Evolutionary conservation across 2,113 vertebrate genomes (phyloP), one percentile per base, ranked within the genome.

Genomic region (Cromileptes altivelis): DNA sequence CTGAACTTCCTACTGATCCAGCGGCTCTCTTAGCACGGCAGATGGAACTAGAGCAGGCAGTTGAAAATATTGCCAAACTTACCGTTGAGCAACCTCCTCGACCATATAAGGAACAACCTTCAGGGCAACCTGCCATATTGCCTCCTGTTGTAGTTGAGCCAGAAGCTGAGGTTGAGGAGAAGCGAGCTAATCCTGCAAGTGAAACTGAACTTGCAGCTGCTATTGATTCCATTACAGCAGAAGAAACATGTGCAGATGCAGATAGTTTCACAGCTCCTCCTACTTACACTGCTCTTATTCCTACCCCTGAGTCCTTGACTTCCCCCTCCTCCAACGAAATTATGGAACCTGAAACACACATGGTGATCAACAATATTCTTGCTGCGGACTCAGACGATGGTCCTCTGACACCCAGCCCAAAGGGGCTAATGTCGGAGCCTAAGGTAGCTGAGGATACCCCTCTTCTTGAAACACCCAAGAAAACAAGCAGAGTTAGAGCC

Each of bases 181-280:
- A 99, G 83, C 96, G 96, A 0, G 94, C 97, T 0, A 98, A 97
- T 75, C 97, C 98, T 80, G 97, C 97, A 0, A 99, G 96, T 23
- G 98, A 99, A 92, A 99, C 97, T 0, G 98, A 99, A 90, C 95
- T 99, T 85, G 98, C 98, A 1, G 98, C 98, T 0, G 98, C 98
- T 70, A 99, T 99, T 0, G 98, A 99, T 75, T 99, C 98, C 73
- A 99, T 99, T 89, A 99, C 98, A 89, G 93, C 94, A 81, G 98
- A 96, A 30, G 97, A 98, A 85, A 95, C 95, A 69, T 96, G 96
- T 70, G 96, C 93, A 60, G 97, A 99, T 91, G 83, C 96, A 0
- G 98, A 99, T 88, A 93, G 83, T 79, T 98, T 98, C 81, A 94
- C 97, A 19, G 91, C 97, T 11, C 78, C 97, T 4, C 86, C 95